Percentiles rank a stretch among this genome's conserved stretches.
These are phyloP conservation scores for Platichthys flesus DNA, from an alignment of 2,113 vertebrate species.

Conservation along the genomic window DNA sequence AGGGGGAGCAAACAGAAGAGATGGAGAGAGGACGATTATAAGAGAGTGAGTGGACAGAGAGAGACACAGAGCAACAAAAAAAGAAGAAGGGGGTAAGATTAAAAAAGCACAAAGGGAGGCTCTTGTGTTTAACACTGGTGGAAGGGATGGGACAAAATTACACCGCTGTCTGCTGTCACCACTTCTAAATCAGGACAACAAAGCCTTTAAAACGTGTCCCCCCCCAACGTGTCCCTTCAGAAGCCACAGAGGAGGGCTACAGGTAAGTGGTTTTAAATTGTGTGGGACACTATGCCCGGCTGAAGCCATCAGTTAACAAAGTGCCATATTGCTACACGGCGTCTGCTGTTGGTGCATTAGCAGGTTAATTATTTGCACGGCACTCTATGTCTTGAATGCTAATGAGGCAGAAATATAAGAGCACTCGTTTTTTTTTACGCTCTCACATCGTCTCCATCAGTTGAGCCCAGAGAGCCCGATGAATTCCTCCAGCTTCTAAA, in stretches of 20 bases:
- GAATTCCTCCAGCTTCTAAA: not conserved
- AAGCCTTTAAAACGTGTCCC: constrained; percentile 12
- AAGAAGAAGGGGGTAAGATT: not conserved
- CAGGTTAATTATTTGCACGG: constrained; percentile 19
- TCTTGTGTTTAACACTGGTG: constrained; percentile 13
- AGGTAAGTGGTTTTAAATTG: constrained; percentile 19
- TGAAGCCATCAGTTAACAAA: constrained; percentile 2
- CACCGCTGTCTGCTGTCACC: constrained; percentile 22
- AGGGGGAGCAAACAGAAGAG: not conserved
- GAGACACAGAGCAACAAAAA: not conserved
- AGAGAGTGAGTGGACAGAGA: constrained; percentile 9
- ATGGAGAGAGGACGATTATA: not conserved
- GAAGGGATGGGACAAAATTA: constrained; percentile 1
- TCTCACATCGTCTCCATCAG: constrained; percentile 11
- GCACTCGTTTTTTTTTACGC: not conserved
- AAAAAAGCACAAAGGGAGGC: constrained; percentile 23
- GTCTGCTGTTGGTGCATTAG: constrained; percentile 20
- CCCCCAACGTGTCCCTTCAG: no score
- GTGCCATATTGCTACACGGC: not conserved
- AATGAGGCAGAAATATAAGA: constrained; percentile 9
- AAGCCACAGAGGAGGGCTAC: constrained; percentile 11
- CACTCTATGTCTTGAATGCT: constrained; percentile 16
- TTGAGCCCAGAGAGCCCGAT: not conserved
- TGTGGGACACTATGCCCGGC: not conserved
- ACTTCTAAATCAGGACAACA: constrained; percentile 20